Conservation (phyloP, 2,797 vertebrate species). For the Propithecus deckenii region DNA sequence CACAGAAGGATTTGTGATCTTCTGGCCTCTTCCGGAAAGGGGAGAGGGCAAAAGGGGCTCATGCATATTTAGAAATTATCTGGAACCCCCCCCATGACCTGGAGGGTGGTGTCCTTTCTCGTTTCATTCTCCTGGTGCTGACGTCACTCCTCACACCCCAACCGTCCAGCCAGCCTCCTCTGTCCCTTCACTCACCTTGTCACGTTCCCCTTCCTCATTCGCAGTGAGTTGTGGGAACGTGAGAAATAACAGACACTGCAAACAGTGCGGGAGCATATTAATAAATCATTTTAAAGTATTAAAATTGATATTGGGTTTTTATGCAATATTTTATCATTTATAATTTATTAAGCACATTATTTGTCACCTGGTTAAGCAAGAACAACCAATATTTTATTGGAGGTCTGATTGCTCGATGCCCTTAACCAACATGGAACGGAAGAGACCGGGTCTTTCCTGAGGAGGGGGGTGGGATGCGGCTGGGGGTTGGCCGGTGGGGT, state of each 20-base stretch:
- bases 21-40: conserved; percentile 30
- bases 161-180: background rate
- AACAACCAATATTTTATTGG: conserved; percentile 32
- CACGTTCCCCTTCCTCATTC: conserved; percentile 33
- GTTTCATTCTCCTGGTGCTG: background rate
- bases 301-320: conserved; percentile 58
- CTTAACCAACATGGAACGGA: background rate
- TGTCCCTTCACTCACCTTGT: conserved; percentile 30
- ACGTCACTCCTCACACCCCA: background rate
- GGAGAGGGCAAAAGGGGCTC: background rate
- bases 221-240: background rate
- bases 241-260: conserved; percentile 49
- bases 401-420: background rate
- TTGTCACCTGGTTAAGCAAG: conserved; percentile 66
- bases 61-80: background rate
- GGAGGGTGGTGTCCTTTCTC: background rate
- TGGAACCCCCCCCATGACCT: background rate
- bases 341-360: conserved; percentile 65
- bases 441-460: background rate
- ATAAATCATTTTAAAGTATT: conserved; percentile 68
- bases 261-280: conserved; percentile 49
- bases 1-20: background rate
- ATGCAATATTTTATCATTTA: conserved; percentile 60
- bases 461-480: background rate
- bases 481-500: background rate